These are phyloP conservation scores for Gymnodraco acuticeps DNA, from an alignment of 2,797 vertebrate species.

Conservation along the genomic window DNA sequence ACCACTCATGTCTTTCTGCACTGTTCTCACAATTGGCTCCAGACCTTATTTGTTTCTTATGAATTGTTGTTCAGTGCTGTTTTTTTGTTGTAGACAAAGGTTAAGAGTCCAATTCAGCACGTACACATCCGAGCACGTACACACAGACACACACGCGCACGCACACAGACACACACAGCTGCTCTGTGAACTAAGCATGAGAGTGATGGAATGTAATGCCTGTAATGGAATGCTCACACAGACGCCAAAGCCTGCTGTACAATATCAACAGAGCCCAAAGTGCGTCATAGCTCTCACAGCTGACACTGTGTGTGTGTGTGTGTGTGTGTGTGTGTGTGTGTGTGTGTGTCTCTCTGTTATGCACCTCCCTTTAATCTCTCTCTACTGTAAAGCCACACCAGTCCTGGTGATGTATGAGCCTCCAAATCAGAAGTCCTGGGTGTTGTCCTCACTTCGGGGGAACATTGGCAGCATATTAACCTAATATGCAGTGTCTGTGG, in stretches of 20 bases:
- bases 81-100: not conserved
- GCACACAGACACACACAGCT: constrained; percentile 68
- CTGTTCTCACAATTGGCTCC: not conserved
- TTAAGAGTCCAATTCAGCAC: not conserved
- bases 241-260: constrained; percentile 84
- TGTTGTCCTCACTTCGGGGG: constrained; percentile 45
- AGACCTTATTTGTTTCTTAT: not conserved
- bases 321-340: constrained; percentile 48
- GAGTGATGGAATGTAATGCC: constrained; percentile 73
- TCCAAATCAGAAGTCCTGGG: constrained; percentile 56
- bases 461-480: constrained; percentile 55
- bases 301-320: too few relatives aligned
- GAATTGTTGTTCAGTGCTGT: not conserved
- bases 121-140: not conserved
- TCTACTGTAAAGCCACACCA: constrained; percentile 61
- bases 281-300: constrained; percentile 86
- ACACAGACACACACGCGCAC: too few relatives aligned
- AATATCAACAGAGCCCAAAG: constrained; percentile 85
- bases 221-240: constrained; percentile 84
- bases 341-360: constrained; percentile 21
- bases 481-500: constrained; percentile 1
- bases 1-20: not conserved
- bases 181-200: constrained; percentile 74
- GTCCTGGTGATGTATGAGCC: constrained; percentile 56
- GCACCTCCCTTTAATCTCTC: constrained; percentile 62